A percentile compares a stretch with the other conserved stretches of the same genome.
These are phyloP conservation scores for Anguilla megastoma DNA, from an alignment of 2,797 vertebrate genomes.

Conservation along the genomic window DNA sequence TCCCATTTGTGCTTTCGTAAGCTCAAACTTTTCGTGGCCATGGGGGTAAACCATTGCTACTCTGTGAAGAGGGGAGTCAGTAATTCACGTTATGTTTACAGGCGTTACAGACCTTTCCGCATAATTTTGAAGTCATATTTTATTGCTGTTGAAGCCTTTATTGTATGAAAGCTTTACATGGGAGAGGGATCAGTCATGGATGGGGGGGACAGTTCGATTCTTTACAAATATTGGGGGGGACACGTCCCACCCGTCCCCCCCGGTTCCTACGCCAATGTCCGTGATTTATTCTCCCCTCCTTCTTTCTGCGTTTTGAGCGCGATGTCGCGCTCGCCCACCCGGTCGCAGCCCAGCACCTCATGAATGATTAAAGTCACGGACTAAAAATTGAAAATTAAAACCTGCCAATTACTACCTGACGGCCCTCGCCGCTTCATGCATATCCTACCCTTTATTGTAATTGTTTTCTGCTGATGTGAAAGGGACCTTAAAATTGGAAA, in stretches of 20 bases:
- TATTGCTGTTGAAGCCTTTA: too few species aligned
- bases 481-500: constrained; percentile 42
- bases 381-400: constrained; percentile 33
- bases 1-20: too few species aligned
- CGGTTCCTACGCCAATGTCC: constrained; percentile 15
- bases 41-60: too few species aligned
- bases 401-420: constrained; percentile 33
- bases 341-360: constrained; percentile 23
- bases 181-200: too few species aligned
- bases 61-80: too few species aligned
- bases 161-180: too few species aligned
- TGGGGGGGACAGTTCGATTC: too few species aligned
- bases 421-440: constrained; percentile 35
- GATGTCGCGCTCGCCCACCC: constrained; percentile 25
- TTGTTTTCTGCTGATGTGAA: constrained; percentile 37
- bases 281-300: constrained; percentile 36
- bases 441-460: constrained; percentile 42
- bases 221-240: constrained; percentile 14
- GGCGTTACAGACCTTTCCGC: too few species aligned
- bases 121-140: too few species aligned
- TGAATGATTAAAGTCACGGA: constrained; percentile 22
- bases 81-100: too few species aligned
- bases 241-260: background rate
- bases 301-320: constrained; percentile 30
- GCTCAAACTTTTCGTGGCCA: too few species aligned